Evolutionary conservation across 1,140 invertebrate genomes (phyloP), one percentile per base, ranked within the genome.

Genomic region (Theocolax elegans): DNA sequence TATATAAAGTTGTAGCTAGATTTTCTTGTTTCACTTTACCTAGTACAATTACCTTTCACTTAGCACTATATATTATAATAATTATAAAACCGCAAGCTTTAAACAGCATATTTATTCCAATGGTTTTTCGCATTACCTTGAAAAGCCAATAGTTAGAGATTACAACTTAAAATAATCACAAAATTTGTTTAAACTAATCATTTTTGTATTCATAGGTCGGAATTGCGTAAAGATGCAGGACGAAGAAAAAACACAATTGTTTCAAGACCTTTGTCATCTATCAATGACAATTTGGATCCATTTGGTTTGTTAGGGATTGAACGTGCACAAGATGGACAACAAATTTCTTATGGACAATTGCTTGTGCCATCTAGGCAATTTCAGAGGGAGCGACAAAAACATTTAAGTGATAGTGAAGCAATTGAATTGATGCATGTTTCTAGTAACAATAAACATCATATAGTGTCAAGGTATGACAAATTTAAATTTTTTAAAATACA

Each of bases 341-440:
- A 94, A 83, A 92, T 96, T 74, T 96, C 95, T 25, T 97, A 96
- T 85, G 92, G 93, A 53, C 91, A 93, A 79, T 85, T 96, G 54
- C 85, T 97, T 69, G 90, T 93, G 75, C 93, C 94, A 27, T 92
- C 93, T 15, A 88, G 89, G 77, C 87, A 91, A 65, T 86, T 85
- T 73, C 81, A 82, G 67, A 84, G 76, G 49, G 83, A 86, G 17
- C 79, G 79, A 73, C 85, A 83, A 86, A 70, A 87, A 80, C 79
- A 85, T 77, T 67, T 86, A 81, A 78, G 83, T 75, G 88, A 89
- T 70, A 86, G 85, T 70, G 89, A 90, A 66, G 82, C 86, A n/a
- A 84, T 83, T 76, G 89, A 90, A 60, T 29, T 85, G n/a, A 70
- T 75, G 59, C 78, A 80, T 79, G 58, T 83, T 79, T 3, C 51